Percentiles rank a stretch among this genome's conserved stretches.
Evolutionary conservation across 2,113 vertebrate genomes (phyloP).

Genomic region (Chaetodon auriga): DNA sequence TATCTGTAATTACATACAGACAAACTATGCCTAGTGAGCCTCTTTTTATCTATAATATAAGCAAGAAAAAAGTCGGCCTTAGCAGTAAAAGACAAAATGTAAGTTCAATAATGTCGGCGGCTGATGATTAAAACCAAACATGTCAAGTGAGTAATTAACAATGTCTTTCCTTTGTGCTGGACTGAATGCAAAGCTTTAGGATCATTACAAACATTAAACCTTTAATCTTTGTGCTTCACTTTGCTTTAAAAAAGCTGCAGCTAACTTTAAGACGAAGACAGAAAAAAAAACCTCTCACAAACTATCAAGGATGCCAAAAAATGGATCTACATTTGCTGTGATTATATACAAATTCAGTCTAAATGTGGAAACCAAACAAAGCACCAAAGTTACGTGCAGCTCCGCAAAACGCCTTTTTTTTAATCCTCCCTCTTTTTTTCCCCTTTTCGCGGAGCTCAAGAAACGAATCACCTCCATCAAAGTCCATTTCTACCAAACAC

Average conservation of each 20-base stretch:
- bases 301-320: not conserved
- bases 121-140: not conserved
- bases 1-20: not conserved
- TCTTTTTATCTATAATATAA: not conserved
- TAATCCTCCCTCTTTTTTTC: not conserved
- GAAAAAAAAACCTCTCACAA: not conserved
- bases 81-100: not conserved
- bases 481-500: constrained; percentile 20
- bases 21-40: not conserved
- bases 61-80: not conserved
- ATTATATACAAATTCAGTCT: not conserved
- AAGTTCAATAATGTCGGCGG: not conserved
- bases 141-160: no score
- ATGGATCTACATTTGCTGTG: not conserved
- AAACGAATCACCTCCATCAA: constrained; percentile 23
- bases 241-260: not conserved
- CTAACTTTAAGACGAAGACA: not conserved
- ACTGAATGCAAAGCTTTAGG: not conserved
- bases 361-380: constrained; percentile 4
- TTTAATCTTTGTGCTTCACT: not conserved
- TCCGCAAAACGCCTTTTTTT: not conserved
- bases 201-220: not conserved
- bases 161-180: no score
- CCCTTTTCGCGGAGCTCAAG: not conserved
- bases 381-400: constrained; percentile 21